Evolutionary conservation across 2,888 invertebrate genomes (phyloP).

Genomic region (Harpalus rufipes): DNA sequence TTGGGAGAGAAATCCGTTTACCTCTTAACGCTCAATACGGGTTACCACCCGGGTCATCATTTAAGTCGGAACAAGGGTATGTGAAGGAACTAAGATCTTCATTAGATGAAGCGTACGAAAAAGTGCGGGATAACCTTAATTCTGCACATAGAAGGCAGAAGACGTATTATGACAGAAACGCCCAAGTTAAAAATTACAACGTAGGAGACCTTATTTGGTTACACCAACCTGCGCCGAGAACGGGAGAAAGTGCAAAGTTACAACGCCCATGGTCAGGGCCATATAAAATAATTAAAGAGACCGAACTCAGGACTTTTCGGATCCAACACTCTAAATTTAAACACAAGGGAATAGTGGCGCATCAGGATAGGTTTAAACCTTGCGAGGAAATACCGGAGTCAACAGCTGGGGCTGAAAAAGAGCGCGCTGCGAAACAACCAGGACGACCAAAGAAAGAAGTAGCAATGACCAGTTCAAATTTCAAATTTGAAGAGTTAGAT

Average conservation of each 20-base stretch:
- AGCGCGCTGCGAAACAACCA: conserved; percentile 8
- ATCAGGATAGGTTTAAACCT: conserved; percentile 21
- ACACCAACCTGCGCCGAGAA: conserved; percentile 14
- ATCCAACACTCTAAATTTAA: conserved; percentile 40
- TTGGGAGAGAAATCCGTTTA: conserved; percentile 34
- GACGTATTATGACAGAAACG: conserved; percentile 16
- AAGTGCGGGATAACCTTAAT: neutral
- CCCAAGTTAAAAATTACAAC: neutral
- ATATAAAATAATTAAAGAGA: conserved; percentile 3
- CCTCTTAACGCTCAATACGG: conserved; percentile 40
- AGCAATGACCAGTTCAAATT: neutral
- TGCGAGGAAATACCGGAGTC: neutral
- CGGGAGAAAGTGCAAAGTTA: conserved; percentile 17
- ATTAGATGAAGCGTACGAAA: conserved; percentile 18
- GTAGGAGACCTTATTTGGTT: conserved; percentile 30
- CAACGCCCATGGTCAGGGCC: conserved; percentile 46
- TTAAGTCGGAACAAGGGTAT: conserved; percentile 22
- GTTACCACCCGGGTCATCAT: conserved; percentile 14
- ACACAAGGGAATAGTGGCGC: conserved; percentile 32
- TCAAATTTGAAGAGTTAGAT: conserved; percentile 11
- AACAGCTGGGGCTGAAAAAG: neutral
- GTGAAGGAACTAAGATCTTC: conserved; percentile 10
- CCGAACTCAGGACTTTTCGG: conserved; percentile 34
- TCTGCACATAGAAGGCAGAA: conserved; percentile 21
- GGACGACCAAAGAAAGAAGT: conserved; percentile 17